These are phyloP conservation scores for Ia io DNA, from an alignment of 2,113 vertebrate genomes.

Conservation along the genomic window DNA sequence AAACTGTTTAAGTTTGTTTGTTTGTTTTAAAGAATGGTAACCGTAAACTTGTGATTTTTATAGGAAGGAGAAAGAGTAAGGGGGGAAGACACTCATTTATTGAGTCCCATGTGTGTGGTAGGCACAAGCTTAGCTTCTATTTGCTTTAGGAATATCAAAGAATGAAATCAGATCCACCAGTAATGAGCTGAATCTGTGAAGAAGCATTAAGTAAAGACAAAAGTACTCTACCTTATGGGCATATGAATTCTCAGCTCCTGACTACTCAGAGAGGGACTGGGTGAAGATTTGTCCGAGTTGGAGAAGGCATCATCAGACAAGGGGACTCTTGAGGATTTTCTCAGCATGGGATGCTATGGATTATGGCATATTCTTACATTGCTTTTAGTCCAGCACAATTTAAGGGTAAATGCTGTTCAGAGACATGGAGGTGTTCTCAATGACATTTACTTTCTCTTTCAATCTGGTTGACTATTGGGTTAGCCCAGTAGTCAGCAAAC, in stretches of 20 bases:
- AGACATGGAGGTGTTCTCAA: background rate
- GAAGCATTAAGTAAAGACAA: background rate
- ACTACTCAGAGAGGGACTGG: background rate
- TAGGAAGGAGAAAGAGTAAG: background rate
- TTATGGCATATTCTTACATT: background rate
- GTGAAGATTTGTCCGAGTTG: background rate
- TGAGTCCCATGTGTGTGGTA: background rate
- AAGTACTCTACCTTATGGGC: background rate
- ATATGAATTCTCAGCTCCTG: background rate
- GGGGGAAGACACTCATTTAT: background rate
- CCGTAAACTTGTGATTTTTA: background rate
- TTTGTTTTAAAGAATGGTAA: background rate
- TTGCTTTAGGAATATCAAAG: background rate
- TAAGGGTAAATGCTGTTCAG: background rate
- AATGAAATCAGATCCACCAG: background rate
- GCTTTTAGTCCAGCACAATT: background rate
- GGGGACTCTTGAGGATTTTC: background rate
- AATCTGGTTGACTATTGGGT: background rate
- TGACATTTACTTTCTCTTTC: background rate
- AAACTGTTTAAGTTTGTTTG: background rate
- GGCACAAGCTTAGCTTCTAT: background rate
- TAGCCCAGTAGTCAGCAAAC: background rate
- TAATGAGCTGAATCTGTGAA: background rate
- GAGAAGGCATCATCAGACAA: background rate
- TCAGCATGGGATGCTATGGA: background rate